Base-by-base conservation (phyloP, 2,797 vertebrate species). In the Gadopsis marmoratus region DNA sequence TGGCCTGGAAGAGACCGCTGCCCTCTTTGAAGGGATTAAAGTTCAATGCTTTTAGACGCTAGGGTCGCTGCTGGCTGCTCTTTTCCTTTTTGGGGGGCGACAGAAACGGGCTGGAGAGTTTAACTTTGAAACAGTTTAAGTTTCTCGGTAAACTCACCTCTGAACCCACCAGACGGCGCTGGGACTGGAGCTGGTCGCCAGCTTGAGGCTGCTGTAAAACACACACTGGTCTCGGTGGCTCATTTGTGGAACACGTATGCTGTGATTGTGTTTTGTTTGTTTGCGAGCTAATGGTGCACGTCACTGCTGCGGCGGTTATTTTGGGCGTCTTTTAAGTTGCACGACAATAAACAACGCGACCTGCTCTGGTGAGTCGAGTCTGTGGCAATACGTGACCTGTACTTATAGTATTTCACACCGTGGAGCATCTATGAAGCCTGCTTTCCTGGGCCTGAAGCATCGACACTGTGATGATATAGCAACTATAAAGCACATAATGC, bases 21-120 rank as follows among this genome's bases (percentile, higher is more conserved):
- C 48, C 58, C 26, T 54, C 93, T 94, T 94, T 94, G 93, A 93
- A 91, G 93, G 93, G 93, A 94, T 94, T 94, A 94, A 68, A 47
- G 54, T 81, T 82, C 60, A 91, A 91, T 81, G 87, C 78, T 70
- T 48, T 48, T 80, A 65, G 73, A 76, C 19, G 81, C 83, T 74
- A 80, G 86, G 82, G 85, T 91, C 88, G 85, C 88, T 92, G 51
- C 84, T 91, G 78, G 83, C 33, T 92, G 89, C 88, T 88, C 87
- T 84, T 89, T 91, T 89, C 7, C 33, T 37, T 37, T 37, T 74
- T 71, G 79, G 21, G 35, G 35, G 33, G 26, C 26, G 35, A 55
- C 11, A 66, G 69, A 71, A 61, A 50, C 65, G 21, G 75, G 16
- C 31, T 26, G 77, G 17, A 79, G 64, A 86, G 85, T 93, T 93